Conservation (phyloP, 2,797 vertebrate genomes). For the Cossypha niveicapilla region DNA sequence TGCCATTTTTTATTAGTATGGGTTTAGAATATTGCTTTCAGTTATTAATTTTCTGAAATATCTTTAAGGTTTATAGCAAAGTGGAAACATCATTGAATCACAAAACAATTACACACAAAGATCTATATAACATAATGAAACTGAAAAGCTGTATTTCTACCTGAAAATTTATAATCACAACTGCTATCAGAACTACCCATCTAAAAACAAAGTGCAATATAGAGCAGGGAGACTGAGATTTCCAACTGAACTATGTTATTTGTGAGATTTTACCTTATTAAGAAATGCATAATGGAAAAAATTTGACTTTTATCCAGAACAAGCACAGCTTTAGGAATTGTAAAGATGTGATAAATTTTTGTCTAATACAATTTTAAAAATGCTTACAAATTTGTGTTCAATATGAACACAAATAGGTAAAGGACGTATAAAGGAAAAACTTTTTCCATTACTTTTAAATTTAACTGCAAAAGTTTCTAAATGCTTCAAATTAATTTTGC, state of each 20-base stretch:
- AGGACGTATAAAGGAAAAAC: not conserved
- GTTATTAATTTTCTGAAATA: not conserved
- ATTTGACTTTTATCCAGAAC: not conserved
- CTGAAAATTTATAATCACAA: not conserved
- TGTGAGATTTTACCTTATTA: not conserved
- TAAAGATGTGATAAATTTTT: not conserved
- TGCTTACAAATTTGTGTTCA: not conserved
- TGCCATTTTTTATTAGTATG: not conserved
- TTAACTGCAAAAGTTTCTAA: not conserved
- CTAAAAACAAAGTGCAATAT: not conserved
- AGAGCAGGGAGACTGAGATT: not conserved
- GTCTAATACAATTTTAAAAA: not conserved
- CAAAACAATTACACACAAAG: not conserved
- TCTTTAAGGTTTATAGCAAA: not conserved
- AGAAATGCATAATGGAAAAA: not conserved
- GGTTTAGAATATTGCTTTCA: not conserved
- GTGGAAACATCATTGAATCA: not conserved
- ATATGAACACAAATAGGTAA: not conserved
- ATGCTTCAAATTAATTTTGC: not conserved
- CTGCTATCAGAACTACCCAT: not conserved
- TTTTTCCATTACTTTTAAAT: not conserved
- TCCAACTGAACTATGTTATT: not conserved
- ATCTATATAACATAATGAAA: not conserved
- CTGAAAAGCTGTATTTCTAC: not conserved
- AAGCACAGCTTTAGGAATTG: not conserved